Percentiles rank a stretch among this genome's conserved stretches.
These are phyloP conservation scores for Origma solitaria DNA, from an alignment of 2,113 vertebrate genomes.

Conservation along the genomic window DNA sequence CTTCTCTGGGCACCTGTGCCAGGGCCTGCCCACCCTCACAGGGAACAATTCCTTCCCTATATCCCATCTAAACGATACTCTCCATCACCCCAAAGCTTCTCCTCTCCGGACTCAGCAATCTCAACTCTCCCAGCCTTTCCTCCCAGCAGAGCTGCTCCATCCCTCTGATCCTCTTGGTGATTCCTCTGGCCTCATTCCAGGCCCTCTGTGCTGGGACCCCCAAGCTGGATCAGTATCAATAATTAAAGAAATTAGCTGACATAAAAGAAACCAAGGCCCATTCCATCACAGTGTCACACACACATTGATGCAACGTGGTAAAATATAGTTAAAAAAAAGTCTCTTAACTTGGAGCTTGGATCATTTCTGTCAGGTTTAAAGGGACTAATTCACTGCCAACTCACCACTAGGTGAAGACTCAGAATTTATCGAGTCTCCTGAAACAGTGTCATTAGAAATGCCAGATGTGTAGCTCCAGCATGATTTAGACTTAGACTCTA, in stretches of 20 bases:
- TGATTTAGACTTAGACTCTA: background rate
- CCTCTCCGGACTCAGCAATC: background rate
- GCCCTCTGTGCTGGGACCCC: background rate
- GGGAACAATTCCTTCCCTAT: background rate
- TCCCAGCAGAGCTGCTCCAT: background rate
- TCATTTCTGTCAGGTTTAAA: background rate
- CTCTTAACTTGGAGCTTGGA: background rate
- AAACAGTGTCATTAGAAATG: background rate
- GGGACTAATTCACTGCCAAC: background rate
- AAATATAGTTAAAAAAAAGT: background rate
- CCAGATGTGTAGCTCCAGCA: background rate
- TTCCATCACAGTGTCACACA: background rate
- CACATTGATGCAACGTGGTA: background rate
- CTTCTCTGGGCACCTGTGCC: background rate
- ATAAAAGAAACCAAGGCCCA: background rate
- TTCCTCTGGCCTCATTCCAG: accelerated
- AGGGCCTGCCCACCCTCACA: background rate
- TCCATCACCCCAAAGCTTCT: background rate
- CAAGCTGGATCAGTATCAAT: background rate
- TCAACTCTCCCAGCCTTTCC: background rate
- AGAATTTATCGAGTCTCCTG: background rate
- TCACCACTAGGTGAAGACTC: background rate
- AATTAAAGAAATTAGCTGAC: background rate
- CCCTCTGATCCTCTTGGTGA: background rate
- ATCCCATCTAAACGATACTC: background rate